Evolutionary conservation across 2,797 vertebrate species (phyloP), one percentile per base, ranked within the genome.

Genomic region (Sebastes nivosus): DNA sequence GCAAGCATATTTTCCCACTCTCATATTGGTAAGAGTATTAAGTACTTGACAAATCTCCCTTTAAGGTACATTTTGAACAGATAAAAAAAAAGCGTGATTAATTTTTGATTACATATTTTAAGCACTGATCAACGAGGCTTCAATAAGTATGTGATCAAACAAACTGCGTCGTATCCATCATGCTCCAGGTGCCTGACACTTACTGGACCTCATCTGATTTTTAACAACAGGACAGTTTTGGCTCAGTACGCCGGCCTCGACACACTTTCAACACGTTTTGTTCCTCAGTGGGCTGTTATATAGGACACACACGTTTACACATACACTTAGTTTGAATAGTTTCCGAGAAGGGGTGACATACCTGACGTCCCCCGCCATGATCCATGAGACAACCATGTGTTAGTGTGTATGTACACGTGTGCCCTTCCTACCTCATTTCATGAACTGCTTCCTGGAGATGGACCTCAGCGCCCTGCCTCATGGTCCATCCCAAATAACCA

Each of bases 401-500:
- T 29, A 25, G n/a, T 46, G 13, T 73, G 13, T 30, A 14, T 59
- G 46, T 24, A 5, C 60, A 59, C 27, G 36, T 13, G 14, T 6
- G 59, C 11, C 63, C 64, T 63, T 70, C 72, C 65, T 18, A 30
- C 58, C 54, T 85, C 29, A 82, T 87, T 82, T 76, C 42, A 82
- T 86, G 58, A 76, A 64, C 50, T 72, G 57, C 36, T 79, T 61
- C 71, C 52, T 66, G 12, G 2, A 18, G 18, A 67, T 71, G 16
- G 22, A 66, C 42, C 46, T 38, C 66, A 63, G 68, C 6, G 32
- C 27, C 36, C 4, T 58, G 57, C 38, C 50, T 34, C 24, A 20
- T 50, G 55, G 22, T 27, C 58, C 14, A 54, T 36, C 34, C 27
- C 13, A 22, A 29, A 30, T 4, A 59, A 20, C 46, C 34, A 29